Base-by-base conservation (phyloP, 2,888 invertebrate genomes). In the Latrodectus elegans region DNA sequence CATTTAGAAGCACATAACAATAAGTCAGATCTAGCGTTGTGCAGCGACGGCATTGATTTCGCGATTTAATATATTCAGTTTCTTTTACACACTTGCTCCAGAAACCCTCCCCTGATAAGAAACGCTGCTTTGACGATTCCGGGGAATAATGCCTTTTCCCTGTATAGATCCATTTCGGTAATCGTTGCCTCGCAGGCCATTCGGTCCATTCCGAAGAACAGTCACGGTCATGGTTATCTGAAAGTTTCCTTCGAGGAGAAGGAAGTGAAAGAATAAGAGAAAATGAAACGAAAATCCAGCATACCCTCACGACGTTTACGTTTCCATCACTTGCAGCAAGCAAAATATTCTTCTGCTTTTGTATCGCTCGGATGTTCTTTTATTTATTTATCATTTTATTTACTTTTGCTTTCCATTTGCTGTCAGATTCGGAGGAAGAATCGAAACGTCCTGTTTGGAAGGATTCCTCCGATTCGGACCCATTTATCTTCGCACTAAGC, bases 181-280 rank as follows among this genome's bases (percentile, higher is more conserved):
- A 82, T 82, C 82, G 82, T n/a, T 75, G 82, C 75, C 74, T 75
- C 70, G 82, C 82, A 75, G 82, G 75, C 82, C 75, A 68, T 74
- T 75, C 82, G 22, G 73, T 73, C 72, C 73, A 81, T 79, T 72
- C 71, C 64, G 14, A 15, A 26, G 79, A 79, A 79, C 65, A 73
- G 82, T 82, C 82, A 82, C 82, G 82, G 82, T 67, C 81, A 81
- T 74, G 67, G 81, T 70, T 82, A 82, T 82, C 82, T 82, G n/a
- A 75, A 75, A 82, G 55, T 75, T 82, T 74, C 74, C 75, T 38
- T 26, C 17, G 22, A 60, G 52, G 52, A 65, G 53, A 71, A 81
- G 73, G 60, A 67, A 81, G 72, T 52, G 73, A 67, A 73, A 81
- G 73, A 81, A 60, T 60, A 60, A 60, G 14, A 60, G 60, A 60